A percentile compares a stretch with the other conserved stretches of the same genome.
phyloP scores from a whole-genome alignment of 1,140 invertebrate genomes.

The Leguminivora glycinivorella region DNA sequence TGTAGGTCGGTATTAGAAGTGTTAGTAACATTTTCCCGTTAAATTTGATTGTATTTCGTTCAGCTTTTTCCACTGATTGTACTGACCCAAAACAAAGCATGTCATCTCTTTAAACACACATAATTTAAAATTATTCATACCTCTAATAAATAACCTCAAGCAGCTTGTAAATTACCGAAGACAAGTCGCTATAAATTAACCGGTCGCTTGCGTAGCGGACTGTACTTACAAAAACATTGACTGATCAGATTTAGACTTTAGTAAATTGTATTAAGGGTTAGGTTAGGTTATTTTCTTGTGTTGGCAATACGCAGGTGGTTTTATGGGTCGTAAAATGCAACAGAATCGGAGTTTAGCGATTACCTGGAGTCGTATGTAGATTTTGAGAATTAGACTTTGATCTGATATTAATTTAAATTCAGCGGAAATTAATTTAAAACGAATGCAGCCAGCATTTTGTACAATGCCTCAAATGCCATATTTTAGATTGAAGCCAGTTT shows the following conservation, averaged over 20 bases:
- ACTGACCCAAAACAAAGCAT: not conserved
- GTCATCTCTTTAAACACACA: conserved; percentile 1
- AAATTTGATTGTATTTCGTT: too few species aligned
- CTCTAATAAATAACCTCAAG: not conserved
- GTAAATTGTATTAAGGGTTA: too few species aligned
- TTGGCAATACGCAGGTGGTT: not conserved
- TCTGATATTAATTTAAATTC: not conserved
- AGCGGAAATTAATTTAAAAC: too few species aligned
- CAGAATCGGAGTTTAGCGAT: not conserved
- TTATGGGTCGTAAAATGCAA: conserved; percentile 13
- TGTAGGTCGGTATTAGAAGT: too few species aligned
- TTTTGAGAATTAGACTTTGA: not conserved
- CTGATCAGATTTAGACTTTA: too few species aligned
- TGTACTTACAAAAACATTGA: not conserved
- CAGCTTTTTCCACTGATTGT: not conserved
- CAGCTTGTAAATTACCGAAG: not conserved
- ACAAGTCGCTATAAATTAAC: not conserved
- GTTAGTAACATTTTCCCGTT: too few species aligned
- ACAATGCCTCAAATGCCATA: too few species aligned
- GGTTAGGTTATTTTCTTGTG: too few species aligned
- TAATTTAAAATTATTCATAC: conserved; percentile 4
- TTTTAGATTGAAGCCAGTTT: too few species aligned
- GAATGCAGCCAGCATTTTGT: too few species aligned
- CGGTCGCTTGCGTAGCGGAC: not conserved
- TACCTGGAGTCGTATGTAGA: not conserved